Percentiles rank a stretch among this genome's conserved stretches.
Evolutionary conservation across 2,797 vertebrate genomes (phyloP).

Genomic region (Florisuga fusca): DNA sequence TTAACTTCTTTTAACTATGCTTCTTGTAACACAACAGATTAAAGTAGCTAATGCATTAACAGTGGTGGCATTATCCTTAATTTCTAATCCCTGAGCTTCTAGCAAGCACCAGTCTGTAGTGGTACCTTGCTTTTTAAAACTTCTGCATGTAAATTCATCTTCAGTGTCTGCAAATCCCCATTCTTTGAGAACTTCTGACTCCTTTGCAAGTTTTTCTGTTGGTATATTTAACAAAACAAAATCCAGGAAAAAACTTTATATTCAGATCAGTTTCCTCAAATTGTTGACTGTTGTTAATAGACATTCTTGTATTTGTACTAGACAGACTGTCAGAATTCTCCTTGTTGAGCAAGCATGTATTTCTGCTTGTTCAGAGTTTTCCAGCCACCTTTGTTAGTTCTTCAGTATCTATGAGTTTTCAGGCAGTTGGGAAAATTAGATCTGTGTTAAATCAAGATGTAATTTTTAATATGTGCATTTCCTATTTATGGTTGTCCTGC

Average conservation of each 20-base stretch:
- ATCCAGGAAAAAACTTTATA: neutral
- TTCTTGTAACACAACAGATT: neutral
- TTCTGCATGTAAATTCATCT: neutral
- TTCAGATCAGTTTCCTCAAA: neutral
- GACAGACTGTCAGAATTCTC: neutral
- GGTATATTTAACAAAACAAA: neutral
- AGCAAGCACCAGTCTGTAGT: neutral
- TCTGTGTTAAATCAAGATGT: neutral
- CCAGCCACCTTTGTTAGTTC: neutral
- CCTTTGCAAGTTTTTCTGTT: neutral
- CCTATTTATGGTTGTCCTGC: neutral
- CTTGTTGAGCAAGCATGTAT: neutral
- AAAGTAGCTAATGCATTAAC: constrained; percentile 25
- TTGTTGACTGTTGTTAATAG: neutral
- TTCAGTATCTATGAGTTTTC: neutral
- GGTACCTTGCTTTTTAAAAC: constrained; percentile 4
- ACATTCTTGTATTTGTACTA: neutral
- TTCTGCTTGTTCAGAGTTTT: neutral
- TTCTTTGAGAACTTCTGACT: neutral
- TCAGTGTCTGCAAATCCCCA: neutral
- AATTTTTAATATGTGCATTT: neutral
- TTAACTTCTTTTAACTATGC: neutral
- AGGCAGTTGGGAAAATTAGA: neutral
- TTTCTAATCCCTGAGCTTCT: neutral
- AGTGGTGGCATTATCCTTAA: neutral